Conservation (phyloP, 2,888 invertebrate species). For the Anthophora plumipes region DNA sequence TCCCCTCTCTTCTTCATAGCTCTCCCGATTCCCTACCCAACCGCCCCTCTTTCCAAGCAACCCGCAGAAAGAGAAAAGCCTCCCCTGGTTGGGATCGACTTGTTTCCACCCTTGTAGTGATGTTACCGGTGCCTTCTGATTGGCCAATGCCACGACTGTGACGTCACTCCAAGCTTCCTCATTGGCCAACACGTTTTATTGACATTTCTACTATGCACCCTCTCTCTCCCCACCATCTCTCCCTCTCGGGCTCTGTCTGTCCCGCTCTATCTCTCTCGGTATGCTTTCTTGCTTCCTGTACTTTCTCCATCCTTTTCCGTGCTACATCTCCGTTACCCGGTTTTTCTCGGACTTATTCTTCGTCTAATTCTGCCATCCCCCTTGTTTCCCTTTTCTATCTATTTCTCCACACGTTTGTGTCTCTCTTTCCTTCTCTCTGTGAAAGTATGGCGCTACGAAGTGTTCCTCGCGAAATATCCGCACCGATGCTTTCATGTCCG, state of each 20-base stretch:
- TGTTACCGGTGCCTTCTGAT: constrained; percentile 80
- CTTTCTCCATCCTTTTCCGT: constrained; percentile 6
- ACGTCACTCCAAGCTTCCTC: constrained; percentile 81
- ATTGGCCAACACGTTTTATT: constrained; percentile 84
- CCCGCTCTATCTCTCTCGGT: constrained; percentile 18
- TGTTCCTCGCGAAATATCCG: constrained; percentile 65
- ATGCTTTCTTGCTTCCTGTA: constrained; percentile 20
- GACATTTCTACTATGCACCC: constrained; percentile 80
- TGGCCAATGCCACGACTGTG: constrained; percentile 80
- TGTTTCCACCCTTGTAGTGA: constrained; percentile 80
- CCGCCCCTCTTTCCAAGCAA: constrained; percentile 54
- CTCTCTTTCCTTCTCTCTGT: constrained; percentile 31
- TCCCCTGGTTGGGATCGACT: constrained; percentile 73
- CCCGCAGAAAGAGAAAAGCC: constrained; percentile 78
- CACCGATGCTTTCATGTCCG: constrained; percentile 46
- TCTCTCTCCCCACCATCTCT: constrained; percentile 28
- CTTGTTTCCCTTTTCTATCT: not conserved
- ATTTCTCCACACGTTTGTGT: constrained; percentile 19
- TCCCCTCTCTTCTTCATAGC: constrained; percentile 39
- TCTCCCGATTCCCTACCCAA: constrained; percentile 57
- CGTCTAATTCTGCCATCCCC: too few relatives aligned
- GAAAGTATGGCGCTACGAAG: constrained; percentile 73
- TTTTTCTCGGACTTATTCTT: not conserved
- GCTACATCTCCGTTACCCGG: not conserved
- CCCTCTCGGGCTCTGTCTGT: not conserved